Percentiles rank a stretch among this genome's conserved stretches.
These are phyloP conservation scores for Geophilus truncorum DNA, from an alignment of 2,888 invertebrate species.

Conservation along the genomic window DNA sequence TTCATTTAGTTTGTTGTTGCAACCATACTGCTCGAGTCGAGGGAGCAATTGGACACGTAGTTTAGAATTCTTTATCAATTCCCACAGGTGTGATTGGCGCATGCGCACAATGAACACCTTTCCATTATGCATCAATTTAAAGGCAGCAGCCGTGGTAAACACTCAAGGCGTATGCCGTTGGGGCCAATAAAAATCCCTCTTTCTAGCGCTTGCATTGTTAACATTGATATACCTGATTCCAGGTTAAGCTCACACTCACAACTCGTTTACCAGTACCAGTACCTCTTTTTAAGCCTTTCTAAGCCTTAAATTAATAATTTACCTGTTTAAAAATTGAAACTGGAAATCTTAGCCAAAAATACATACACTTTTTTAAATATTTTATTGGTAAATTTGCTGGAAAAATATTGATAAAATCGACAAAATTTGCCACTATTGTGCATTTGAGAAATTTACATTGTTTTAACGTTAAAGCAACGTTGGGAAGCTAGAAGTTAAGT, in stretches of 20 bases:
- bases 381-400: too few species aligned
- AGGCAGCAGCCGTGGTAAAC: constrained; percentile 11
- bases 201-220: neutral
- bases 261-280: neutral
- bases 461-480: too few species aligned
- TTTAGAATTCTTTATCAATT: constrained; percentile 6
- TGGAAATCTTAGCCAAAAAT: too few species aligned
- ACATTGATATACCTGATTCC: neutral
- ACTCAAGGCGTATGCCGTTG: neutral
- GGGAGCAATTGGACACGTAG: constrained; percentile 16
- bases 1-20: constrained; percentile 11
- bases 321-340: too few species aligned
- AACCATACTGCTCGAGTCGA: neutral
- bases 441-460: too few species aligned
- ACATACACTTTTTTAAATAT: too few species aligned
- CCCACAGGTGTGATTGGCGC: constrained; percentile 16
- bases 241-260: neutral
- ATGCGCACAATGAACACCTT: constrained; percentile 20
- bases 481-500: too few species aligned
- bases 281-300: too few species aligned
- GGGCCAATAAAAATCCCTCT: neutral
- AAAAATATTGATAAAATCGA: too few species aligned
- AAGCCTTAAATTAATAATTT: too few species aligned
- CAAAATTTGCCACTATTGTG: too few species aligned
- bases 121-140: constrained; percentile 15